phyloP scores from a whole-genome alignment of 2,797 vertebrate genomes.

The Nasua narica region DNA sequence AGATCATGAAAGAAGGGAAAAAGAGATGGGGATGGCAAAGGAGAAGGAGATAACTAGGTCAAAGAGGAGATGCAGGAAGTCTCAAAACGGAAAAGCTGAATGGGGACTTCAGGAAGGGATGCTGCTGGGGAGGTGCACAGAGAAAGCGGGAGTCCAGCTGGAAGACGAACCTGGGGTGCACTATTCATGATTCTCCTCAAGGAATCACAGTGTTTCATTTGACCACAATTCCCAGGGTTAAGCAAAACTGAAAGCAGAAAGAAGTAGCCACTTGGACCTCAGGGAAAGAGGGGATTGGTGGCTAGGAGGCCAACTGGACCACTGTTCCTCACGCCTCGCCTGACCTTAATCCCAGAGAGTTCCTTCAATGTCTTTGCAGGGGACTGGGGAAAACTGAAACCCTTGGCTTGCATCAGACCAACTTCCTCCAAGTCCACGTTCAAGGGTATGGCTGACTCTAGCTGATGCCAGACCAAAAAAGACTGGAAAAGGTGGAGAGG shows the following conservation, averaged over 20 bases:
- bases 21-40: background rate
- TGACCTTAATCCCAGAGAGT: background rate
- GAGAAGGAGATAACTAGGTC: background rate
- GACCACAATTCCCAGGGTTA: background rate
- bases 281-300: background rate
- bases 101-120: background rate
- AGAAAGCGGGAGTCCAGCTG: background rate
- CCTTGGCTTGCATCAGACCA: background rate
- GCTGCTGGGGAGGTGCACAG: background rate
- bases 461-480: background rate
- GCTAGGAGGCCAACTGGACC: background rate
- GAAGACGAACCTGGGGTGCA: background rate
- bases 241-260: background rate
- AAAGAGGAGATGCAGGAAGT: conserved; percentile 14
- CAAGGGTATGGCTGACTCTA: background rate
- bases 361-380: background rate
- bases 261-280: background rate
- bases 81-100: conserved; percentile 19
- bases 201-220: background rate
- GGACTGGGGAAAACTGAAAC: background rate
- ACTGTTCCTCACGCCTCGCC: background rate
- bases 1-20: background rate
- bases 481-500: background rate
- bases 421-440: background rate
- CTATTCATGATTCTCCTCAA: background rate